Evolutionary conservation across 2,797 vertebrate species (phyloP).

Genomic region (Trachurus trachurus): DNA sequence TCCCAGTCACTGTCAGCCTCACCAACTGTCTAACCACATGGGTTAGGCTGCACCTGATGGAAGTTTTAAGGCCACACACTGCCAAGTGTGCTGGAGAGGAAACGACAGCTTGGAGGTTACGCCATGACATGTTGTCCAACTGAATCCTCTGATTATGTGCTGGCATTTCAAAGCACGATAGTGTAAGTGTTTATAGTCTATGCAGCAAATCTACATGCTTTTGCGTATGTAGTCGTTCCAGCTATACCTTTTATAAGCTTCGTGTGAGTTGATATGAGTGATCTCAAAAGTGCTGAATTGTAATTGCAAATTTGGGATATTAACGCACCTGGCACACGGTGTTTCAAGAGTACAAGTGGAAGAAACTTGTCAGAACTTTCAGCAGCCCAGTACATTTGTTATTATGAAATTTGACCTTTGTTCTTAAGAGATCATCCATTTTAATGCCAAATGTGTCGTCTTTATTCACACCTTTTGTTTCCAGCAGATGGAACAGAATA

Average conservation of each 20-base stretch:
- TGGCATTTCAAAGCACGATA: slow-evolving; percentile 41
- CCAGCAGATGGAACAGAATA: slow-evolving; percentile 42
- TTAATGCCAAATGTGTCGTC: slow-evolving; percentile 31
- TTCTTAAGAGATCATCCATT: slow-evolving; percentile 25
- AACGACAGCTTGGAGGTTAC: slow-evolving; percentile 50
- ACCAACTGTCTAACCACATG: slow-evolving; percentile 76
- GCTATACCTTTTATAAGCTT: not conserved
- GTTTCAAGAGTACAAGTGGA: slow-evolving; percentile 11
- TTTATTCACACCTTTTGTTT: slow-evolving; percentile 20
- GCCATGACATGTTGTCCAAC: slow-evolving; percentile 32
- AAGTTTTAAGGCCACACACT: slow-evolving; percentile 50
- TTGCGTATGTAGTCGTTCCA: too few species aligned
- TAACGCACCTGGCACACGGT: not conserved
- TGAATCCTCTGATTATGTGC: slow-evolving; percentile 24
- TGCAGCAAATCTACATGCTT: too few species aligned
- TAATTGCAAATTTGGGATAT: not conserved
- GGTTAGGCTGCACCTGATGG: slow-evolving; percentile 62
- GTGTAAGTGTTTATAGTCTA: slow-evolving; percentile 17
- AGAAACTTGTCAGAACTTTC: slow-evolving; percentile 13
- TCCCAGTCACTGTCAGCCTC: slow-evolving; percentile 74
- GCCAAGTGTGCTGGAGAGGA: slow-evolving; percentile 32
- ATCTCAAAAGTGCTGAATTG: not conserved
- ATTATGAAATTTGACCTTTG: slow-evolving; percentile 15
- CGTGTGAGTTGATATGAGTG: not conserved
- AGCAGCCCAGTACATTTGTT: slow-evolving; percentile 1